Conservation (phyloP, 2,888 invertebrate genomes). For the Heteromyza rotundicornis region DNA sequence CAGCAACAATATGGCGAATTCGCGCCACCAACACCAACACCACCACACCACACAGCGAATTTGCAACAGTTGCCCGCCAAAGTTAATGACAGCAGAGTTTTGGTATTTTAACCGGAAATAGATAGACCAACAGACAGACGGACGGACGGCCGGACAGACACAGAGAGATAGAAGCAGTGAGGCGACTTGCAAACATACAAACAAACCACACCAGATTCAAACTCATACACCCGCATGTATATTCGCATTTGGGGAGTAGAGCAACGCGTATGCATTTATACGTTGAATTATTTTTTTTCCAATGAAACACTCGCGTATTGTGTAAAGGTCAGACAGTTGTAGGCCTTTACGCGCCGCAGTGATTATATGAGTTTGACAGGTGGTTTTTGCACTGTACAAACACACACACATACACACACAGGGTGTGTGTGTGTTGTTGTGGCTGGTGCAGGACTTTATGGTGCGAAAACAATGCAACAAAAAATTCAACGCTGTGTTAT, state of each 20-base stretch:
- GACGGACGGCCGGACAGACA: no score
- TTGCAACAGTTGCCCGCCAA: slow-evolving; percentile 4
- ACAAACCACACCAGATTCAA: neutral
- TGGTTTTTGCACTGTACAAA: no score
- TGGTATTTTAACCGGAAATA: no score
- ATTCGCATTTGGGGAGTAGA: neutral
- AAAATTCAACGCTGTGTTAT: neutral
- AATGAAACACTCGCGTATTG: no score
- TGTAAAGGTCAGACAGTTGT: slow-evolving; percentile 1
- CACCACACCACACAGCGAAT: neutral
- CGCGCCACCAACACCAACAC: no score
- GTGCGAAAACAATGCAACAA: neutral
- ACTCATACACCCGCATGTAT: neutral
- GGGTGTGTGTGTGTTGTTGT: neutral
- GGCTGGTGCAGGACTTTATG: neutral
- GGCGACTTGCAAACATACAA: neutral
- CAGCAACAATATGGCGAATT: neutral
- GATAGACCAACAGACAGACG: no score
- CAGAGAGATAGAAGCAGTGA: neutral
- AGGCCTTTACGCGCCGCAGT: slow-evolving; percentile 1
- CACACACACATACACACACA: neutral
- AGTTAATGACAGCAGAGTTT: neutral
- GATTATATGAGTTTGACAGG: slow-evolving; percentile 2
- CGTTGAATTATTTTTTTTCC: neutral
- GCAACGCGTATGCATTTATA: neutral